Evolutionary conservation across 2,113 vertebrate species (phyloP).

Genomic region (Pseudolaguvia tuberculata): DNA sequence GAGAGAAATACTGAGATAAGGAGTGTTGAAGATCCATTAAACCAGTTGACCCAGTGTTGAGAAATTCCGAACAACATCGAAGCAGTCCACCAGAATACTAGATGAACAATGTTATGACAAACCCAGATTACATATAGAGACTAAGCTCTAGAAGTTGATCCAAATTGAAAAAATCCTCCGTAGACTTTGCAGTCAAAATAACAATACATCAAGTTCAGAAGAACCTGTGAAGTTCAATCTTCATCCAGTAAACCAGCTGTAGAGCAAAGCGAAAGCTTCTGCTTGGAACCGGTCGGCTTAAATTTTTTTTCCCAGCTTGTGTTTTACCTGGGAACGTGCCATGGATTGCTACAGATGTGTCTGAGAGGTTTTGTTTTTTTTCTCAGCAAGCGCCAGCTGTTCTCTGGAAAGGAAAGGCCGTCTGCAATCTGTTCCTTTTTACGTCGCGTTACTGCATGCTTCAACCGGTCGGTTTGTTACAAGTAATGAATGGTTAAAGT

Average conservation of each 20-base stretch:
- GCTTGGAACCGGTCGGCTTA: conserved; percentile 24
- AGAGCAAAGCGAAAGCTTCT: conserved; percentile 27
- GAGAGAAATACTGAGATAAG: neutral
- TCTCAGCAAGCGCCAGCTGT: conserved; percentile 48
- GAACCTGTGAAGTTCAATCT: conserved; percentile 16
- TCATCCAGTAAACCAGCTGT: conserved; percentile 32
- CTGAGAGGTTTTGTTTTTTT: conserved; percentile 25
- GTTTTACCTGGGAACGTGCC: conserved; percentile 31
- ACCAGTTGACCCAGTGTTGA: neutral
- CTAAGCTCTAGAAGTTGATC: neutral
- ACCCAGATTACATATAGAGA: neutral
- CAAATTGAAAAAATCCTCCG: neutral
- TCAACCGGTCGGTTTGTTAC: neutral
- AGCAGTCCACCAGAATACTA: neutral
- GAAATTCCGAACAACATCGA: neutral
- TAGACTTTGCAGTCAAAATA: neutral
- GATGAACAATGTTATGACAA: neutral
- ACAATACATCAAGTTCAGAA: neutral
- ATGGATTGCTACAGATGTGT: conserved; percentile 39
- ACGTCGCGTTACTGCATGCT: conserved; percentile 23
- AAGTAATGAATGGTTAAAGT: conserved; percentile 6
- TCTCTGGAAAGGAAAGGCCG: conserved; percentile 33
- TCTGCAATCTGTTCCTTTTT: conserved; percentile 20
- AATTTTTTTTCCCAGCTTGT: conserved; percentile 35
- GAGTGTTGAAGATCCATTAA: neutral